Evolutionary conservation across 2,797 vertebrate species (phyloP), one percentile per base, ranked within the genome.

Genomic region (Fistularia tabacaria): DNA sequence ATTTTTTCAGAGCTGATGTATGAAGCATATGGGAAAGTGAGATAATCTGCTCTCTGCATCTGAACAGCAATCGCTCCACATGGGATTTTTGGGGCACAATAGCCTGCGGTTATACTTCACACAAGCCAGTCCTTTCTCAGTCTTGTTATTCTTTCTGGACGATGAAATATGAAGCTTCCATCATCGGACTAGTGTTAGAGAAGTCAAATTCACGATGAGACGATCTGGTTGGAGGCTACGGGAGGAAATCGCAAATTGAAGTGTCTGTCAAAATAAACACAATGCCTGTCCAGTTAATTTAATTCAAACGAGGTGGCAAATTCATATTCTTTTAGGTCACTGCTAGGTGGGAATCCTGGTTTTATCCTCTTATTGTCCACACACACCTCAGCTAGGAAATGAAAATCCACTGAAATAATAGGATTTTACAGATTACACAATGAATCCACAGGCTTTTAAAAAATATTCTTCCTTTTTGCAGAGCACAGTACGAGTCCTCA

Each of bases 341-440:
- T 62, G 51, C n/a, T 8, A 44, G 53, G 39, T 42, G 50, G 41
- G 38, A 58, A 42, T 25, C 49, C 6, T 43, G 43, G 42, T 42
- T 78, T 69, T 60, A 73, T 76, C 71, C 54, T 71, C 64, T 71
- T 75, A 61, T 68, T 69, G 50, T 62, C 57, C 65, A 66, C 51
- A 62, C 69, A 75, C 76, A 69, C 62, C 62, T 66, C 40, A 3
- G 50, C 11, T 56, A 64, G 81, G 66, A 78, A 81, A 85, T 81
- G 54, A 79, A 83, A 83, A 74, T 64, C 52, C 50, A 70, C 42
- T 68, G 49, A 71, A 70, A 70, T 77, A 82, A 81, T 62, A 68
- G 65, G 74, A 81, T 80, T 79, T 71, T 14, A 46, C 15, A 66
- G 57, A 79, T 74, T 66, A 73, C 49, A 59, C 14, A 59, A 66